Conservation (phyloP, 1,140 invertebrate species). For the Colletes gigas region DNA sequence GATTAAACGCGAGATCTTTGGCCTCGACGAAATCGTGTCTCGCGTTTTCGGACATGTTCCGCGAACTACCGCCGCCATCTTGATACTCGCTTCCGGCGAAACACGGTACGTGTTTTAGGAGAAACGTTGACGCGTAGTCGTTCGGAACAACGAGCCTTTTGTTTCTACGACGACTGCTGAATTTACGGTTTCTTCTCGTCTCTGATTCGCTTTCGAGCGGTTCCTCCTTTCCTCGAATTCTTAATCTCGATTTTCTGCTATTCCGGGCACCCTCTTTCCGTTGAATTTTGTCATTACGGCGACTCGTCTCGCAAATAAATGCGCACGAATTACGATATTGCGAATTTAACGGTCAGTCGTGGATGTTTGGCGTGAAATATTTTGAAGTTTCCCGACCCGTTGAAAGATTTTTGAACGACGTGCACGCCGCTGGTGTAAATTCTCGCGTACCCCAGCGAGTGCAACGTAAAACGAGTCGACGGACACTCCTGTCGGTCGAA, state of each 20-base stretch:
- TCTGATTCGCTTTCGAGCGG: neutral
- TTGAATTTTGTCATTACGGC: too few species aligned
- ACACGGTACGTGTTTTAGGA: neutral
- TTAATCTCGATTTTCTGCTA: neutral
- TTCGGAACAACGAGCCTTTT: neutral
- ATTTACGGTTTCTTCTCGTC: neutral
- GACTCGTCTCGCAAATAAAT: too few species aligned
- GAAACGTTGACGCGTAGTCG: neutral
- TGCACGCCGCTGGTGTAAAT: too few species aligned
- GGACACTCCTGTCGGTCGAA: neutral
- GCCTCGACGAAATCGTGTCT: slow-evolving; percentile 49
- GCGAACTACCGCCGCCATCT: slow-evolving; percentile 2
- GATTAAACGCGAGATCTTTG: slow-evolving; percentile 37
- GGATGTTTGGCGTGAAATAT: too few species aligned
- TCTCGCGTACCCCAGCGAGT: neutral
- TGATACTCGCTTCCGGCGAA: neutral
- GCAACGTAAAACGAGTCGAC: neutral
- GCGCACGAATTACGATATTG: too few species aligned
- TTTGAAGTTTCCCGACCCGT: too few species aligned
- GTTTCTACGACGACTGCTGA: neutral
- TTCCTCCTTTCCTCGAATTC: neutral
- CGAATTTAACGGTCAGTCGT: too few species aligned
- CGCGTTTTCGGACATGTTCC: slow-evolving; percentile 22
- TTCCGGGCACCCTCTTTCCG: too few species aligned
- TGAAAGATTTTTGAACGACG: too few species aligned